Evolutionary conservation across 2,888 invertebrate genomes (phyloP).

Genomic region (Macroteleia sp.): DNA sequence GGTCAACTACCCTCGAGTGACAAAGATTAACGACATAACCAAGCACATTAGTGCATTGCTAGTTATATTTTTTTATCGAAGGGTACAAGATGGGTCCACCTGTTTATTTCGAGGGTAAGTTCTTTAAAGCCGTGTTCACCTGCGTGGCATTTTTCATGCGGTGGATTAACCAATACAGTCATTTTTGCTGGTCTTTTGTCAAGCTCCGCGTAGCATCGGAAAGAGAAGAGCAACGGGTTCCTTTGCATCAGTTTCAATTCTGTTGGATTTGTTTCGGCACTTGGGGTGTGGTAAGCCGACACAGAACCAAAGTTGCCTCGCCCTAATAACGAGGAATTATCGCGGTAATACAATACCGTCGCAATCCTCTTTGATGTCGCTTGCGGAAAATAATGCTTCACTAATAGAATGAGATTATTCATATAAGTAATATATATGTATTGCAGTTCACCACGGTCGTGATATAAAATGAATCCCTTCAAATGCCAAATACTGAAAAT

Average conservation of each 20-base stretch:
- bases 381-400: conserved; percentile 80
- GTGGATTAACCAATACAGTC: conserved; percentile 76
- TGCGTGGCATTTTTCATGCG: conserved; percentile 76
- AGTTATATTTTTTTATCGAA: conserved; percentile 45
- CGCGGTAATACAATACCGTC: conserved; percentile 79
- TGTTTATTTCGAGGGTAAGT: conserved; percentile 59
- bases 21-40: conserved; percentile 55
- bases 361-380: conserved; percentile 83
- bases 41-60: conserved; percentile 34
- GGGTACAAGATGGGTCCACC: conserved; percentile 49
- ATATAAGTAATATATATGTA: conserved; percentile 65
- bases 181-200: conserved; percentile 71
- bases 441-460: conserved; percentile 11
- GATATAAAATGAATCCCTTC: conserved; percentile 56
- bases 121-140: conserved; percentile 73
- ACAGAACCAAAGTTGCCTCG: conserved; percentile 77
- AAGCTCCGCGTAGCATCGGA: conserved; percentile 45
- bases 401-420: conserved; percentile 82
- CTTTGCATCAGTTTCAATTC: conserved; percentile 82
- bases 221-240: conserved; percentile 69
- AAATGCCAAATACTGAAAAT: conserved; percentile 20
- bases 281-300: conserved; percentile 84
- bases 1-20: conserved; percentile 46
- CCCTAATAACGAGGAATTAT: conserved; percentile 84
- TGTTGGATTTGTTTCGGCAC: conserved; percentile 83